Conservation (phyloP, 2,797 vertebrate species). For the Sebastes iracundus region DNA sequence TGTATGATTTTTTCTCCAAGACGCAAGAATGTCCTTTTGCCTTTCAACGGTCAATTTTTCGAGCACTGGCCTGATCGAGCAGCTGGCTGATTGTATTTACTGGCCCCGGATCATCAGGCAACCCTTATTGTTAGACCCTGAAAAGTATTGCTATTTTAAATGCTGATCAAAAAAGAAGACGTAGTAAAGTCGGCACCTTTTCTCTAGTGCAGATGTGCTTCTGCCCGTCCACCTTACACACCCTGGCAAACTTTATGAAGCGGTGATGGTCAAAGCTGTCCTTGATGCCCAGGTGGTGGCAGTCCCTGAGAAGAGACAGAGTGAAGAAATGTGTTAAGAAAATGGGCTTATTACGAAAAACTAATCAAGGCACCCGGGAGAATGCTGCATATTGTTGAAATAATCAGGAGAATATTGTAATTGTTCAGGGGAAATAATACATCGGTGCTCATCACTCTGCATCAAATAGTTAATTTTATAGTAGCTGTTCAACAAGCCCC, state of each 20-base stretch:
- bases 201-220: conserved; percentile 91
- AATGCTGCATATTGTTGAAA: background rate
- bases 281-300: conserved; percentile 91
- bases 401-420: background rate
- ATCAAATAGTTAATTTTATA: background rate
- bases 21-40: too few relatives aligned
- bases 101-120: background rate
- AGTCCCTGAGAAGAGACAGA: conserved; percentile 82
- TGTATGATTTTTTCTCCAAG: too few relatives aligned
- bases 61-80: too few relatives aligned
- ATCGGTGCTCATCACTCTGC: background rate
- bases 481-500: background rate
- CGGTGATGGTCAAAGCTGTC: conserved; percentile 87
- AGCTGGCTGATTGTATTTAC: too few relatives aligned
- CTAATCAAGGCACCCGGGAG: fast-evolving
- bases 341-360: background rate
- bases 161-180: background rate
- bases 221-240: conserved; percentile 81
- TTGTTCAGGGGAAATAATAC: background rate
- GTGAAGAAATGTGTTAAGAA: background rate
- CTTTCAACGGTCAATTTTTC: too few relatives aligned
- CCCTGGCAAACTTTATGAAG: conserved; percentile 86
- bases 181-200: conserved; percentile 82
- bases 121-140: background rate
- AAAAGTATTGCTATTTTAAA: background rate